Conservation (phyloP, 2,888 invertebrate genomes). For the Lochmaea capreae region DNA sequence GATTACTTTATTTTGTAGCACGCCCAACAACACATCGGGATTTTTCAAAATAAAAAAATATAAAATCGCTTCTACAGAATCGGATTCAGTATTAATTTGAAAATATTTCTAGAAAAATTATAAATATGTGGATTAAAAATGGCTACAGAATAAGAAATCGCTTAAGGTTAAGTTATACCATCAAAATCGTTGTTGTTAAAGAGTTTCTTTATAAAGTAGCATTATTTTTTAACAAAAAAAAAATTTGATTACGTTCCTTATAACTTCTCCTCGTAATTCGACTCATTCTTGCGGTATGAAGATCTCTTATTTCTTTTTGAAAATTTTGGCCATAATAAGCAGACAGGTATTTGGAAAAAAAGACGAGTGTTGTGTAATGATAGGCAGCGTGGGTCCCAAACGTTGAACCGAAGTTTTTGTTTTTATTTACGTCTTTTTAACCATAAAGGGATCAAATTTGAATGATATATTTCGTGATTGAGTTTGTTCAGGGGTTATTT, state of each 20-base stretch:
- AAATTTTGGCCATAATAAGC: constrained; percentile 40
- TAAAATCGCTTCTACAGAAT: constrained; percentile 30
- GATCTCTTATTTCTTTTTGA: constrained; percentile 37
- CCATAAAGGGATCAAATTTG: constrained; percentile 2
- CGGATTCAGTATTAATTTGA: constrained; percentile 19
- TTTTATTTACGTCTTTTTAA: constrained; percentile 12
- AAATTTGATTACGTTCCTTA: constrained; percentile 25
- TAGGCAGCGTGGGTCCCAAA: constrained; percentile 28
- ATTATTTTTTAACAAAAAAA: not conserved
- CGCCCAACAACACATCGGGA: constrained; percentile 25
- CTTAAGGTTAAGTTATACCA: too few species aligned
- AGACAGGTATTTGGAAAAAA: constrained; percentile 37
- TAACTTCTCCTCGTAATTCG: constrained; percentile 23
- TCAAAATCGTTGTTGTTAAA: too few species aligned
- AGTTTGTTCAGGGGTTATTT: not conserved
- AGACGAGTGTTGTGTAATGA: constrained; percentile 30
- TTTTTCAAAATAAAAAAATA: constrained; percentile 16
- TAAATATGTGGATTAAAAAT: too few species aligned
- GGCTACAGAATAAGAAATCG: too few species aligned
- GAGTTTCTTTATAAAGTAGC: not conserved
- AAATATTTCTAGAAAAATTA: too few species aligned
- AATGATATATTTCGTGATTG: constrained; percentile 19
- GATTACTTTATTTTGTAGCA: constrained; percentile 31
- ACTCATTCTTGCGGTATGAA: constrained; percentile 31
- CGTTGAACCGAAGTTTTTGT: constrained; percentile 26